A percentile compares a stretch with the other conserved stretches of the same genome.
Evolutionary conservation across 2,888 invertebrate genomes (phyloP).

Genomic region (Autographa gamma): DNA sequence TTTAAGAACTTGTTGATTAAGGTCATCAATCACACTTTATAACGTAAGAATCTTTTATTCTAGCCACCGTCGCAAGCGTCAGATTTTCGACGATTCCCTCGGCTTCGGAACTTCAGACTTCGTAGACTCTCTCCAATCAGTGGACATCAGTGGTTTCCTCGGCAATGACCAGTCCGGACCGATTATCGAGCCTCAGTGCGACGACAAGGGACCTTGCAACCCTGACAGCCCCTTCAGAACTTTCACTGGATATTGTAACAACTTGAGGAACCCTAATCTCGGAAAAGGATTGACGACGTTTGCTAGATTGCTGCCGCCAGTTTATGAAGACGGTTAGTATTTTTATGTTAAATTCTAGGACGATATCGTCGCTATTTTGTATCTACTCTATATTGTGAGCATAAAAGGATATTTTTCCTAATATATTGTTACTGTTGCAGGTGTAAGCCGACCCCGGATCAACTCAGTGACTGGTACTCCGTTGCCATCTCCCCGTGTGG

Average conservation of each 20-base stretch:
- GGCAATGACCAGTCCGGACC: conserved; percentile 89
- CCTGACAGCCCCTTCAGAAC: conserved; percentile 92
- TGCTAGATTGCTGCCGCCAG: conserved; percentile 94
- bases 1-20: not conserved
- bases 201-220: conserved; percentile 92
- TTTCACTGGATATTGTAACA: conserved; percentile 96
- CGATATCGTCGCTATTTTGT: too few species aligned
- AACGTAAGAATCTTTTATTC: conserved; percentile 31
- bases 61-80: conserved; percentile 91
- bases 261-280: conserved; percentile 93
- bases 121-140: conserved; percentile 93
- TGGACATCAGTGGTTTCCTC: conserved; percentile 93
- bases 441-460: conserved; percentile 93
- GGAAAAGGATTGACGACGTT: conserved; percentile 96
- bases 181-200: conserved; percentile 92
- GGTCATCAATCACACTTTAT: not conserved
- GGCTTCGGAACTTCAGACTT: conserved; percentile 89
- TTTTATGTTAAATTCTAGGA: too few species aligned
- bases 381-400: too few species aligned
- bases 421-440: conserved; percentile 67
- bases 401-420: too few species aligned
- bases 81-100: conserved; percentile 90
- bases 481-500: conserved; percentile 95
- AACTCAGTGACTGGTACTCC: conserved; percentile 93
- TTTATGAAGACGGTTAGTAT: conserved; percentile 96